A percentile compares a stretch with the other conserved stretches of the same genome.
phyloP scores from a whole-genome alignment of 2,797 vertebrate genomes.

The Leucoraja ocellata region DNA sequence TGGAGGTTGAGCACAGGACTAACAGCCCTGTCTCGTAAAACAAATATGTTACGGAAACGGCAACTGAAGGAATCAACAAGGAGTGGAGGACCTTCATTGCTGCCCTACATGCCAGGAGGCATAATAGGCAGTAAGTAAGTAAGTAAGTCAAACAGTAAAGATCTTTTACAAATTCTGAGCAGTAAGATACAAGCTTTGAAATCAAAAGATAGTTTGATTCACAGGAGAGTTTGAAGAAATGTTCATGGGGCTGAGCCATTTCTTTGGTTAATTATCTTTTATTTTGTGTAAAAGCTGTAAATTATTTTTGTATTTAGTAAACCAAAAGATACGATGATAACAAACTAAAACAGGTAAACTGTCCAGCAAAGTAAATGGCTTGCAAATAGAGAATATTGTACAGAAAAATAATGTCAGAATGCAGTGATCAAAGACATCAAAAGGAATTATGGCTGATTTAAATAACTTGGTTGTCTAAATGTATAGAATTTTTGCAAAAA shows the following conservation, averaged over 20 bases:
- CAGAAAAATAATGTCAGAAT: not conserved
- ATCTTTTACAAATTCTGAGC: not conserved
- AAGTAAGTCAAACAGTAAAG: not conserved
- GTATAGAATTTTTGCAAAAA: conserved; percentile 1
- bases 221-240: not conserved
- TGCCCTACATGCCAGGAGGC: no score
- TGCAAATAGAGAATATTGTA: not conserved
- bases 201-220: not conserved
- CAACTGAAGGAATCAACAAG: no score
- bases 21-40: no score
- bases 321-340: conserved; percentile 6
- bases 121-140: no score
- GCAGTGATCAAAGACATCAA: conserved; percentile 33
- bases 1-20: no score
- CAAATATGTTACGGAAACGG: no score
- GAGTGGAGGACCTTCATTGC: no score
- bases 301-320: not conserved
- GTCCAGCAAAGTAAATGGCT: not conserved
- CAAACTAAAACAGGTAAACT: conserved; percentile 25
- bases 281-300: not conserved
- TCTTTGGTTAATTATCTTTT: conserved; percentile 19
- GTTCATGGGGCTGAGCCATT: not conserved
- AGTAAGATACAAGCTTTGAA: not conserved
- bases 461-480: conserved; percentile 19
- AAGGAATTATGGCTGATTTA: conserved; percentile 1